Conservation (phyloP, 1,140 invertebrate species). For the Nasonia longicornis region DNA sequence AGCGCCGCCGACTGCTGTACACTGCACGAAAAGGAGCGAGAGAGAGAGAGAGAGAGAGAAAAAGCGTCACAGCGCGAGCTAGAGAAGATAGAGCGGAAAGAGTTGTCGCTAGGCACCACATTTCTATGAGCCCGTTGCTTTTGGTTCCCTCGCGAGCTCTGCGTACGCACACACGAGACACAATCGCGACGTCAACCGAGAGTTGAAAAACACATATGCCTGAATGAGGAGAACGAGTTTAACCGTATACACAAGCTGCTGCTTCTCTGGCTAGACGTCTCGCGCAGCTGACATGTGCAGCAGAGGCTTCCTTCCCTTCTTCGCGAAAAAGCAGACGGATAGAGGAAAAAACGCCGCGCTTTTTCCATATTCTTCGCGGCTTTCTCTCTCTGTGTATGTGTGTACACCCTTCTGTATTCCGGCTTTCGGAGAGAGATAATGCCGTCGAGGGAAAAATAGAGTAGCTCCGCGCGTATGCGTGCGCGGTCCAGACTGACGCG, state of each 20-base stretch:
- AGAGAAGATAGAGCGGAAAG: slow-evolving; percentile 4
- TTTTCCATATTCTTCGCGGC: background rate
- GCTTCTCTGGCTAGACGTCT: background rate
- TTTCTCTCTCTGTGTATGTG: background rate
- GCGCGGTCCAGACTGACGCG: background rate
- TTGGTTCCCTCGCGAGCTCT: background rate
- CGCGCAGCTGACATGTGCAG: background rate
- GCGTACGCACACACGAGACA: background rate
- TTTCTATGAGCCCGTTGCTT: background rate
- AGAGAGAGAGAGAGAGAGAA: too few relatives aligned
- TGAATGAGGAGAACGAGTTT: background rate
- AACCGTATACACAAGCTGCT: background rate
- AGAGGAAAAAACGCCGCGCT: background rate
- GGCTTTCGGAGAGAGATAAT: background rate
- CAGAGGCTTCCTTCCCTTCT: background rate
- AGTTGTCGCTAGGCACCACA: background rate
- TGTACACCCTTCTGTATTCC: background rate
- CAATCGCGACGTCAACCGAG: background rate
- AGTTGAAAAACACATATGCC: background rate
- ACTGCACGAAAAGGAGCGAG: background rate
- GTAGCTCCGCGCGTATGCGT: background rate
- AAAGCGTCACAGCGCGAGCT: background rate
- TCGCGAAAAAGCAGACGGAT: background rate
- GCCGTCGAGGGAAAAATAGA: background rate
- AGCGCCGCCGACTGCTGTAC: background rate